These are phyloP conservation scores for Callionymus lyra DNA, from an alignment of 2,113 vertebrate species.

Conservation along the genomic window DNA sequence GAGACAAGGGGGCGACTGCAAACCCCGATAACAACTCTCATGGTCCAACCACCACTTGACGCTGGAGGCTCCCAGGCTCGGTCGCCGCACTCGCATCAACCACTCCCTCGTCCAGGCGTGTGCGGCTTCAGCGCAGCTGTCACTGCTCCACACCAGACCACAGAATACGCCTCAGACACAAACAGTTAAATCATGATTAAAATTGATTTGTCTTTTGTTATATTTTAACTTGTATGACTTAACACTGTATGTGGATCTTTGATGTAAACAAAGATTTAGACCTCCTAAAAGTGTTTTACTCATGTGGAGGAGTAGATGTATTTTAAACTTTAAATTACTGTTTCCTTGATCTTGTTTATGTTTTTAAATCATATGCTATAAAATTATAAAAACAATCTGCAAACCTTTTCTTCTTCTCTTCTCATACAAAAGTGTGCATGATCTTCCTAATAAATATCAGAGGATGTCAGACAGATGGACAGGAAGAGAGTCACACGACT, in stretches of 20 bases:
- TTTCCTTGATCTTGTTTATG: conserved; percentile 71
- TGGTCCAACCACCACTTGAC: conserved; percentile 14
- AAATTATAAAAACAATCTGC: conserved; percentile 66
- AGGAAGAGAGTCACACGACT: too few species aligned
- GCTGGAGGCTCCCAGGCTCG: conserved; percentile 54
- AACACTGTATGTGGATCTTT: conserved; percentile 68
- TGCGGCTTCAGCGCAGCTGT: conserved; percentile 44
- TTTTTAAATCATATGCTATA: conserved; percentile 77
- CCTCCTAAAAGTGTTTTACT: conserved; percentile 61
- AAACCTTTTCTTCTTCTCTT: conserved; percentile 4
- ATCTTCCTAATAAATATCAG: too few species aligned
- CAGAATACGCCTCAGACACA: conserved; percentile 46
- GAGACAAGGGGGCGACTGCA: conserved; percentile 43
- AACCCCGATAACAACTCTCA: conserved; percentile 12
- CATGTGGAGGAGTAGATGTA: conserved; percentile 59
- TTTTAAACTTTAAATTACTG: conserved; percentile 67
- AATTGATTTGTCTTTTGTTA: conserved; percentile 64
- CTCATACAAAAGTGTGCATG: too few species aligned
- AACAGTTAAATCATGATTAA: conserved; percentile 58
- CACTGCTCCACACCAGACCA: conserved; percentile 53
- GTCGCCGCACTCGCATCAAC: conserved; percentile 48
- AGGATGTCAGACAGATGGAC: too few species aligned
- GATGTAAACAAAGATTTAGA: conserved; percentile 60
- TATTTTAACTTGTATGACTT: conserved; percentile 65
- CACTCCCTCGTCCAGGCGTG: conserved; percentile 48